Evolutionary conservation across 2,888 invertebrate species (phyloP), one percentile per base, ranked within the genome.

Genomic region (Spicauda simplicius): DNA sequence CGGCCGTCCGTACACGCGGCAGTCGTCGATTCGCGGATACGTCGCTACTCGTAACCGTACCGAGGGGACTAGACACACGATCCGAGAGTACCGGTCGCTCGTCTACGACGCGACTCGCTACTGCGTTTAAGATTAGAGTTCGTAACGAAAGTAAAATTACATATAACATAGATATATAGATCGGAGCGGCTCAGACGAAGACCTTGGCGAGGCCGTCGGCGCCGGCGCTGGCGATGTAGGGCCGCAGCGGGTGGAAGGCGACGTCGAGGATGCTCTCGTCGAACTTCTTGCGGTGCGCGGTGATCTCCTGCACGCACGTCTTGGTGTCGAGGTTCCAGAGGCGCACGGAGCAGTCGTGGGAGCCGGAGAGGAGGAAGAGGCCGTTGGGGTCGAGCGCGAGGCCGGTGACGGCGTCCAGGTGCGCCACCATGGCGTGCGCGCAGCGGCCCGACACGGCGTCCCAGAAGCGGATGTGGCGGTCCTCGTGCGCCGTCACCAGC

Each of bases 261-360:
- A 99, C 99, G 90, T 99, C 98, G 85, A 98, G 96, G 94, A 99
- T 99, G 88, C 99, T 98, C 94, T 99, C 99, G 93, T 99, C 99
- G 94, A 99, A 99, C 94, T 99, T 99, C 94, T 99, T 99, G 82
- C 99, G 97, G 94, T 99, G 99, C 77, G 99, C 99, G 64, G 99
- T 99, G 86, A 99, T 99, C 94, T 99, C 99, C 92, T 99, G 99
- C 80, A 99, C 98, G 94, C 99, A 99, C 71, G 98, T 98, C 94
- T 99, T 98, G 93, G 97, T 98, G 94, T 99, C 99, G 85, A 99
- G 95, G 94, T 99, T 99, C 99, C 99, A 99, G 79, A 99, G 95
- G 79, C 99, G 96, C 87, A 99, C 97, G 80, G 99, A 99, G 94
- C 98, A 98, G 94, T 99, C 99, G 93, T 99, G 99, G 87, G 96